Base-by-base conservation (phyloP, 2,888 invertebrate genomes). In the Epiblema foenella region DNA sequence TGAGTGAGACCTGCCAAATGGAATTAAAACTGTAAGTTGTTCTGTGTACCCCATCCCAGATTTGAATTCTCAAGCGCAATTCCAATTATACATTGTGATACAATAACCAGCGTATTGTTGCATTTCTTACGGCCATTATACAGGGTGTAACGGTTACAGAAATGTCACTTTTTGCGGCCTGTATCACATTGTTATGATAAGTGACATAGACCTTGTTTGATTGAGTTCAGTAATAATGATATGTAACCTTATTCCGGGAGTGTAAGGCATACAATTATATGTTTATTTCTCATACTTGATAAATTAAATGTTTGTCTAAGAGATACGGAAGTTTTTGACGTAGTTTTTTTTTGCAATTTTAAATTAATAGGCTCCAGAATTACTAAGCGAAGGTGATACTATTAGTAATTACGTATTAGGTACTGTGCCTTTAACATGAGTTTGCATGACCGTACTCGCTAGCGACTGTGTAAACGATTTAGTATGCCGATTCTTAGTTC, bases 121-220 rank as follows among this genome's bases (percentile, higher is more conserved):
- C 64, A 58, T 52, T 69, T 69, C 69, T 69, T 69, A 57, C 63
- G 24, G 63, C 29, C 12, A n/a, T 29, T 52, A 68, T 39, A 29
- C 46, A 49, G 52, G 3, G 15, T n/a, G 51, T 54, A 57, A 69
- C 69, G 57, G 69, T 57, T 54, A 52, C 29, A 37, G 51, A 58
- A 63, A 49, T 39, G 49, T 51, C 58, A 57, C 15, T 69, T 69
- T 69, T 69, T 69, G 56, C 51, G n/a, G 33, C 37, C 29, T n/a
- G 54, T 39, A 57, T 54, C 51, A 24, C 69, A 63, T 63, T 69
- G 56, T 64, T 69, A 69, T 69, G 63, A 51, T 69, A 63, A 69
- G 63, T 69, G 69, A 69, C 64, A 69, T 63, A 63, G 69, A 69
- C 69, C 69, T 69, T 64, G 57, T 9, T 18, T n/a, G 15, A 42